These are phyloP conservation scores for Pachyramphus minor DNA, from an alignment of 2,113 vertebrate species.

Conservation along the genomic window DNA sequence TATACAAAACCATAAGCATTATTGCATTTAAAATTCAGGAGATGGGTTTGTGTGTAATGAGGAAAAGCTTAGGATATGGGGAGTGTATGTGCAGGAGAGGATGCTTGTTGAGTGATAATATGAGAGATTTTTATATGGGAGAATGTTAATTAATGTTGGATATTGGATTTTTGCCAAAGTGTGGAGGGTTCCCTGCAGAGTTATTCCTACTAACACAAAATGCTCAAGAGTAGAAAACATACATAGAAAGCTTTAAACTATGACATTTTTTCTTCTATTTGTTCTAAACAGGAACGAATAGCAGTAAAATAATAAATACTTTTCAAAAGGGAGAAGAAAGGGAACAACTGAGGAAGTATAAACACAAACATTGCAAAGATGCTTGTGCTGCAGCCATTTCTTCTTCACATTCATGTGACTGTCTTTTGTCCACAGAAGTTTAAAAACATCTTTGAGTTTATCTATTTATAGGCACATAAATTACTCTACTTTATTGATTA, in stretches of 20 bases:
- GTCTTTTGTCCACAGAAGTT: not conserved
- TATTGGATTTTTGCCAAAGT: not conserved
- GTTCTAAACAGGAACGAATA: not conserved
- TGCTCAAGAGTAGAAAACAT: not conserved
- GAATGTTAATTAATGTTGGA: not conserved
- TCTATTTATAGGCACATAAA: not conserved
- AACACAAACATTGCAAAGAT: not conserved
- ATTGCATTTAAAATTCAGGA: not conserved
- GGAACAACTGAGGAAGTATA: not conserved
- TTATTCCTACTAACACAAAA: not conserved
- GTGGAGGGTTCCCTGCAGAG: not conserved
- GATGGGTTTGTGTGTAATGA: not conserved
- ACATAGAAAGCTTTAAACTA: not conserved
- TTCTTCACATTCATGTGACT: not conserved
- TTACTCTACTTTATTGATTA: not conserved
- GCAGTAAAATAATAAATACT: not conserved
- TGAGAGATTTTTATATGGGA: not conserved
- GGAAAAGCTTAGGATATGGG: not conserved
- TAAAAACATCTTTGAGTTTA: not conserved
- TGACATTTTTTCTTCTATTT: not conserved
- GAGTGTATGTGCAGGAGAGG: not conserved
- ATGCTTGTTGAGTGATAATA: not conserved
- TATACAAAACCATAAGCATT: not conserved
- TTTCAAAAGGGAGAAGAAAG: not conserved
- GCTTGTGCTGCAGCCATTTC: not conserved